These are phyloP conservation scores for Notodonta ziczac DNA, from an alignment of 2,888 invertebrate species.

Conservation along the genomic window DNA sequence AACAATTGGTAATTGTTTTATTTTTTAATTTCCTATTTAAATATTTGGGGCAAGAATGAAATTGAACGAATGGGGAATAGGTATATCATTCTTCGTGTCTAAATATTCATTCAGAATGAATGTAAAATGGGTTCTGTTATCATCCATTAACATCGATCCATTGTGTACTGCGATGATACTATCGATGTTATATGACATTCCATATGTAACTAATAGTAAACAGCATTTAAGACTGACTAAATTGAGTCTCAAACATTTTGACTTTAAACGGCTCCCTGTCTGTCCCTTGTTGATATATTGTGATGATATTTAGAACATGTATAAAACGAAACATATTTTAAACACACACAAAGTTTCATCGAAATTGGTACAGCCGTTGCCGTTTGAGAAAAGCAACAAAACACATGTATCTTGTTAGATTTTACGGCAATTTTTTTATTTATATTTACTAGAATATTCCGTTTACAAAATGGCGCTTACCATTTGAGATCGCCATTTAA, in stretches of 20 bases:
- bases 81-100: too few relatives aligned
- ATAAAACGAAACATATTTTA: not conserved
- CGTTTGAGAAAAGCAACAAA: not conserved
- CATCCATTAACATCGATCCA: not conserved
- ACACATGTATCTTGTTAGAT: too few relatives aligned
- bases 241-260: not conserved
- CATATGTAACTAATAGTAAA: not conserved
- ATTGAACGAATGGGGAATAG: too few relatives aligned
- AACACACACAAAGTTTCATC: not conserved
- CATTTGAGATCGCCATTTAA: too few relatives aligned
- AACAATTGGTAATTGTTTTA: not conserved
- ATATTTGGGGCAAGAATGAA: too few relatives aligned
- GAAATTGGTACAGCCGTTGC: not conserved
- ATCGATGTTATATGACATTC: not conserved
- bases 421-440: too few relatives aligned
- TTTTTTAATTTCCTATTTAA: too few relatives aligned
- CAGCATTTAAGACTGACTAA: not conserved
- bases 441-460: too few relatives aligned
- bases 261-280: not conserved
- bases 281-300: not conserved
- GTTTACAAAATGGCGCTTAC: too few relatives aligned
- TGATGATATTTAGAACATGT: not conserved
- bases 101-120: conserved; percentile 1
- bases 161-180: not conserved
- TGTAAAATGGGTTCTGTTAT: not conserved